Conservation (phyloP, 2,113 vertebrate species). For the Rallus limicola region DNA sequence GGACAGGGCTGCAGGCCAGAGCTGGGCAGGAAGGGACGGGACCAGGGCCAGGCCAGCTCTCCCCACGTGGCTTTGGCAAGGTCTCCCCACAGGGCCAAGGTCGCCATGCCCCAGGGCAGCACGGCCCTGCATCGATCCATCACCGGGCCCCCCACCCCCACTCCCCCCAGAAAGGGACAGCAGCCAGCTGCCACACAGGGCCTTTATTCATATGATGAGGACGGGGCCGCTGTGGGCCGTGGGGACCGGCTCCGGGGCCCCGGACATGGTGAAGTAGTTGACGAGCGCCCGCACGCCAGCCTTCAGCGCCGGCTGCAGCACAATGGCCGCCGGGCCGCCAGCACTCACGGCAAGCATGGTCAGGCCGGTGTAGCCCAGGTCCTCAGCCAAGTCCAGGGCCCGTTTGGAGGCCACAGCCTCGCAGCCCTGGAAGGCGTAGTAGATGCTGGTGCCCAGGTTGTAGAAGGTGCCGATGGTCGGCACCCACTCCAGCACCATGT, state of each 20-base stretch:
- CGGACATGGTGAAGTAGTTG: constrained; percentile 69
- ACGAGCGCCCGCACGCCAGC: constrained; percentile 78
- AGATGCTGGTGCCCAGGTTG: constrained; percentile 87
- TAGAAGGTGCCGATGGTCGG: constrained; percentile 85
- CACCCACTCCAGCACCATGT: constrained; percentile 78
- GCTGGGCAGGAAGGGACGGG: neutral
- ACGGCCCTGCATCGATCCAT: neutral
- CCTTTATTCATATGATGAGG: constrained; percentile 19
- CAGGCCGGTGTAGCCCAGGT: constrained; percentile 85
- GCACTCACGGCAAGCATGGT: constrained; percentile 69
- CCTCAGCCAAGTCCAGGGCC: constrained; percentile 80
- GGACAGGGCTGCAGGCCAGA: neutral
- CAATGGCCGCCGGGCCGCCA: constrained; percentile 70
- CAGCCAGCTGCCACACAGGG: fast-evolving
- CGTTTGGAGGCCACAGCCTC: constrained; percentile 77
- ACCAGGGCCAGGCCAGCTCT: neutral
- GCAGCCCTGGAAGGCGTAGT: constrained; percentile 86
- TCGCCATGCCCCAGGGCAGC: neutral
- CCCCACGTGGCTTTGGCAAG: neutral
- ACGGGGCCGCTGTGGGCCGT: neutral
- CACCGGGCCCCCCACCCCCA: fast-evolving
- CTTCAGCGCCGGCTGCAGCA: constrained; percentile 82
- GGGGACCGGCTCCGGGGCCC: neutral
- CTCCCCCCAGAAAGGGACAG: fast-evolving
- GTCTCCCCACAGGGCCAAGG: neutral